These are phyloP conservation scores for Loripinus fragilis DNA, from an alignment of 2,888 invertebrate genomes.

Conservation along the genomic window DNA sequence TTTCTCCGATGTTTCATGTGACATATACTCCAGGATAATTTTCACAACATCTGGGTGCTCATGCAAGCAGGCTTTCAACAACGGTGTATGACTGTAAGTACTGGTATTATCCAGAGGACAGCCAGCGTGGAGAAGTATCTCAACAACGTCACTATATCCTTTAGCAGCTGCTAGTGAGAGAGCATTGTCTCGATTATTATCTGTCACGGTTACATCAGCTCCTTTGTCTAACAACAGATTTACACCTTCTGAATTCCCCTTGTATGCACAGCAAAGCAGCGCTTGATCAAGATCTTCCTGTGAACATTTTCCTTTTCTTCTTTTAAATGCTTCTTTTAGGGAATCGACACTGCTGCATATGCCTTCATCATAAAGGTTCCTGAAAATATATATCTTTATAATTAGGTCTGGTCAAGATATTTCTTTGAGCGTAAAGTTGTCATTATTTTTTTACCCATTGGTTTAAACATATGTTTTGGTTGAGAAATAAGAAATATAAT, in stretches of 20 bases:
- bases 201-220: slow-evolving; percentile 35
- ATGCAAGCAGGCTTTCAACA: neutral
- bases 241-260: slow-evolving; percentile 50
- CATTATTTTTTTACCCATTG: too few species aligned
- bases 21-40: neutral
- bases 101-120: slow-evolving; percentile 37
- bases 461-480: too few species aligned
- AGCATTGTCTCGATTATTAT: slow-evolving; percentile 48
- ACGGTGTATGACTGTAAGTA: slow-evolving; percentile 21
- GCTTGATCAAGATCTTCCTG: too few species aligned
- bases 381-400: too few species aligned
- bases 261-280: too few species aligned
- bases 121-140: slow-evolving; percentile 33
- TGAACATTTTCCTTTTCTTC: too few species aligned
- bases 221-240: slow-evolving; percentile 34
- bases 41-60: slow-evolving; percentile 10
- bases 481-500: too few species aligned
- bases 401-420: slow-evolving; percentile 42
- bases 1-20: neutral
- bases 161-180: slow-evolving; percentile 44
- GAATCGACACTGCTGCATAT: too few species aligned
- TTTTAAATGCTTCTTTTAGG: too few species aligned
- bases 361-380: too few species aligned
- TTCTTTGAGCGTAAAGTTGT: too few species aligned
- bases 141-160: slow-evolving; percentile 42